Conservation (phyloP, 2,113 vertebrate genomes). For the Siphamia tubifer region DNA sequence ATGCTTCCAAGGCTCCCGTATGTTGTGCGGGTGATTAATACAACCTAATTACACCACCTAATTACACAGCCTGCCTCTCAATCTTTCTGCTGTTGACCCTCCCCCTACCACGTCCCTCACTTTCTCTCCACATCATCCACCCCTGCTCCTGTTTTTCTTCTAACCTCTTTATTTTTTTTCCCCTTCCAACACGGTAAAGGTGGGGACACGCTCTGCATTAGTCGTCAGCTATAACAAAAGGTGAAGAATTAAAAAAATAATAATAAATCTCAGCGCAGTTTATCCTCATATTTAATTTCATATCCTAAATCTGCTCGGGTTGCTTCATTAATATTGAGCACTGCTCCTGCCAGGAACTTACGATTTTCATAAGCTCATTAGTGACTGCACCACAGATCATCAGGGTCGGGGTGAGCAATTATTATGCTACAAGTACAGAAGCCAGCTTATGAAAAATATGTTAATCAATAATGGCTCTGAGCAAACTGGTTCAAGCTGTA, state of each 20-base stretch:
- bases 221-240: conserved; percentile 10
- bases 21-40: conserved; percentile 45
- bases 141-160: neutral
- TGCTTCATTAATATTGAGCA: conserved; percentile 56
- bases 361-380: conserved; percentile 76
- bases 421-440: conserved; percentile 60
- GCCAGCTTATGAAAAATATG: conserved; percentile 61
- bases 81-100: conserved; percentile 22
- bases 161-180: neutral
- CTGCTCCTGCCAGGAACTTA: conserved; percentile 53
- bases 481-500: conserved; percentile 51
- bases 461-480: conserved; percentile 61
- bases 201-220: neutral
- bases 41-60: conserved; percentile 46
- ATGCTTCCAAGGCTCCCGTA: neutral
- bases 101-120: neutral
- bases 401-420: conserved; percentile 53
- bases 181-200: neutral
- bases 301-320: conserved; percentile 40
- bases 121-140: neutral
- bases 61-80: conserved; percentile 38
- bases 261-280: neutral
- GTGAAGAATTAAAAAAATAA: neutral
- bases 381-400: conserved; percentile 54
- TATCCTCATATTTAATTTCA: conserved; percentile 33